Conservation (phyloP, 1,140 invertebrate species). For the Drosophila navojoa region DNA sequence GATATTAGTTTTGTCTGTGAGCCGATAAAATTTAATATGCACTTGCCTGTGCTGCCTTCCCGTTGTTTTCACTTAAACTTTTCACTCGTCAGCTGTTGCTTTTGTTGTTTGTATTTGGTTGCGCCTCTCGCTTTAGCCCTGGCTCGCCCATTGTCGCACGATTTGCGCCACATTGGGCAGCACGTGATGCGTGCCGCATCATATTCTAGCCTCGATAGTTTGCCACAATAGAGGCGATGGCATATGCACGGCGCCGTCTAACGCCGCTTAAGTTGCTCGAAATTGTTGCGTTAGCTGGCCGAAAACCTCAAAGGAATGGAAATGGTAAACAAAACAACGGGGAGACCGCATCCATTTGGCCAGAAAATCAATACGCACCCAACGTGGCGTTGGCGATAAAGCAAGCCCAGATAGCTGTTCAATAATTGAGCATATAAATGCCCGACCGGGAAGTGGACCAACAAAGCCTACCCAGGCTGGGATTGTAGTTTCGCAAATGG, state of each 20-base stretch:
- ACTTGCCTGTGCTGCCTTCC: conserved; percentile 24
- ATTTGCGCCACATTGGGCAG: conserved; percentile 72
- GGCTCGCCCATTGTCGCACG: conserved; percentile 28
- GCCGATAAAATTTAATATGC: conserved; percentile 63
- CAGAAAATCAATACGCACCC: conserved; percentile 48
- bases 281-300: conserved; percentile 51
- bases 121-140: conserved; percentile 21
- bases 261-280: conserved; percentile 23
- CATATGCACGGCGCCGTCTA: conserved; percentile 40
- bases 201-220: conserved; percentile 3
- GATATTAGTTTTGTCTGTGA: conserved; percentile 36
- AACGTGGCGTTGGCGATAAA: conserved; percentile 10
- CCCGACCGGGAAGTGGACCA: background rate
- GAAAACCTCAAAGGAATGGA: background rate
- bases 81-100: conserved; percentile 55
- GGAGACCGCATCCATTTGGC: conserved; percentile 12
- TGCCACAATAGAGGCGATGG: background rate
- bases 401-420: conserved; percentile 25
- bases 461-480: background rate
- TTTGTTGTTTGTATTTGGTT: conserved; percentile 61
- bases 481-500: conserved; percentile 7
- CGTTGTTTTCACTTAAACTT: conserved; percentile 22
- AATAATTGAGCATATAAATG: conserved; percentile 50
- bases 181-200: conserved; percentile 66
- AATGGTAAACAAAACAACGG: background rate